A percentile compares a stretch with the other conserved stretches of the same genome.
Evolutionary conservation across 1,140 invertebrate genomes (phyloP).

Genomic region (Nylanderia fulva): DNA sequence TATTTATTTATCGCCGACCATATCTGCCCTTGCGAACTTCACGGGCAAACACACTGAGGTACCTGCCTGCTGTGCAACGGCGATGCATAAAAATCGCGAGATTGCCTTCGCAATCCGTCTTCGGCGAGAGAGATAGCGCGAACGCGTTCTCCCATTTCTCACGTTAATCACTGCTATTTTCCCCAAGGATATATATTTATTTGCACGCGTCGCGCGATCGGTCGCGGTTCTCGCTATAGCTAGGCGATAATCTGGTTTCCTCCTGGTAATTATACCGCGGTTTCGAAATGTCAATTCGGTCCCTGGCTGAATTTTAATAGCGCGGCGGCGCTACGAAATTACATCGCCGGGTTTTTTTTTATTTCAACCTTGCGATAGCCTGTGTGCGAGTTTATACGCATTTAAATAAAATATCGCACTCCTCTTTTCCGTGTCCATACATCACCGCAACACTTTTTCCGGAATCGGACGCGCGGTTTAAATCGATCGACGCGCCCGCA

Average conservation of each 20-base stretch:
- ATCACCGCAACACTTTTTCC: constrained; percentile 16
- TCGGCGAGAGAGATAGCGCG: neutral
- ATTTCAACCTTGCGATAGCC: constrained; percentile 40
- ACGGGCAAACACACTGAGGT: constrained; percentile 66
- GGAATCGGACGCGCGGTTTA: neutral
- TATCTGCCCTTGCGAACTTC: constrained; percentile 79
- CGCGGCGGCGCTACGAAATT: neutral
- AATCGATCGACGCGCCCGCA: constrained; percentile 22
- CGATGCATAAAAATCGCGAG: constrained; percentile 52
- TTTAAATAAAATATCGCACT: constrained; percentile 16
- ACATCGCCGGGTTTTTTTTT: neutral
- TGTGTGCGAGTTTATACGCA: neutral
- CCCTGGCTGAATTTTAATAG: neutral
- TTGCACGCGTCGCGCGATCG: neutral
- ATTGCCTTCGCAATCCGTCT: neutral
- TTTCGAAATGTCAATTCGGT: constrained; percentile 4
- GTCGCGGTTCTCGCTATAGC: neutral
- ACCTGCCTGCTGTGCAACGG: constrained; percentile 18
- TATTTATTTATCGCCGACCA: constrained; percentile 77
- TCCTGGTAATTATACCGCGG: constrained; percentile 23
- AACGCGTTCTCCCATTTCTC: neutral
- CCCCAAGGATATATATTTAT: neutral
- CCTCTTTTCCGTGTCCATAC: neutral
- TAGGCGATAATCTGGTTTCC: constrained; percentile 7
- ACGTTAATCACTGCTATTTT: neutral